Evolutionary conservation across 2,113 vertebrate species (phyloP).

Genomic region (Silurus glanis): DNA sequence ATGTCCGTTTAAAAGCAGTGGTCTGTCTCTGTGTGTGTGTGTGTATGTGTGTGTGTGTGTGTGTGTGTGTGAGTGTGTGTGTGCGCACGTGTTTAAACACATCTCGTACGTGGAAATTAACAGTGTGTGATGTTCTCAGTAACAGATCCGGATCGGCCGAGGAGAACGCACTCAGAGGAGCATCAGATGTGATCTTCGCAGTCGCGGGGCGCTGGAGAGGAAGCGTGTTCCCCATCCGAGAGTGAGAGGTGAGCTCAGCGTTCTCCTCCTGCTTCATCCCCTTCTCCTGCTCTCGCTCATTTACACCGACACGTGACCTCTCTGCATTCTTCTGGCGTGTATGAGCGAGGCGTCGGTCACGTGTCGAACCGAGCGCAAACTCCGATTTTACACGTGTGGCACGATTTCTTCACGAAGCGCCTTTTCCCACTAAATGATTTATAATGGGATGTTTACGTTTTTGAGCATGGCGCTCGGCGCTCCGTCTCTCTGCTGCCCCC

Average conservation of each 20-base stretch:
- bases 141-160: slow-evolving; percentile 39
- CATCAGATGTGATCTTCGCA: slow-evolving; percentile 61
- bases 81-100: not conserved
- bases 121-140: slow-evolving; percentile 26
- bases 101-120: not conserved
- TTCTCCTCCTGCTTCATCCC: not conserved
- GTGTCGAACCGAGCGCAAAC: no score
- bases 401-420: no score
- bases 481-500: slow-evolving; percentile 1
- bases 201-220: slow-evolving; percentile 58
- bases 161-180: slow-evolving; percentile 54
- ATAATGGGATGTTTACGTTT: not conserved
- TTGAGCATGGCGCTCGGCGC: not conserved
- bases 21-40: no score
- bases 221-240: slow-evolving; percentile 57
- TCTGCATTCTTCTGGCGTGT: not conserved
- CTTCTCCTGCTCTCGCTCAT: not conserved
- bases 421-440: not conserved
- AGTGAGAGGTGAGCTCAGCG: slow-evolving; percentile 46
- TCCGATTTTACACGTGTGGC: no score
- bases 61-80: slow-evolving; percentile 1
- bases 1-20: not conserved
- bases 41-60: slow-evolving; percentile 6
- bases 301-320: not conserved
- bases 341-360: no score